A percentile compares a stretch with the other conserved stretches of the same genome.
Conservation (phyloP, 1,140 invertebrate species). For the Caenorhabditis remanei region DNA sequence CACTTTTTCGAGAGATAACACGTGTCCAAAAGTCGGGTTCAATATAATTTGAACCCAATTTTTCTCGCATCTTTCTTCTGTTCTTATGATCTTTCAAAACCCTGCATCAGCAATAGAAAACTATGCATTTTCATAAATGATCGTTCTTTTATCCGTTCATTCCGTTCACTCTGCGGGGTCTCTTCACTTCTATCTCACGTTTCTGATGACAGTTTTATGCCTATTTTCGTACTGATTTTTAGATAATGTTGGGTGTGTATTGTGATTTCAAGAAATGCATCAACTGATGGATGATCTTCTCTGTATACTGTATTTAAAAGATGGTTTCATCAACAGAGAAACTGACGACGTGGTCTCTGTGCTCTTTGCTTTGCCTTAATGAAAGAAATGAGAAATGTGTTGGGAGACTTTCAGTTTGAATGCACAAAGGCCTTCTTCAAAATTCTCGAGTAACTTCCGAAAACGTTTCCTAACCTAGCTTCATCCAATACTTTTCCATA, state of each 20-base stretch:
- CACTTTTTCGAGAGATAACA: too few relatives aligned
- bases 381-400: too few relatives aligned
- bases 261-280: background rate
- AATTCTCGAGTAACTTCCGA: too few relatives aligned
- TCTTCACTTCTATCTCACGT: background rate
- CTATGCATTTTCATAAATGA: conserved; percentile 7
- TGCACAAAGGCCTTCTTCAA: too few relatives aligned
- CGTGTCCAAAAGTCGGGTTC: background rate
- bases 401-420: too few relatives aligned
- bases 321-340: too few relatives aligned
- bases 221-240: conserved; percentile 18
- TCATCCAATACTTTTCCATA: too few relatives aligned
- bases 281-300: background rate
- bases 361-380: too few relatives aligned
- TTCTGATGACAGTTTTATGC: background rate
- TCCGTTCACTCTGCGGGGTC: conserved; percentile 1
- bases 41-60: background rate
- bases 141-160: conserved; percentile 50
- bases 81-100: conserved; percentile 38
- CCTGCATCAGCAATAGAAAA: background rate
- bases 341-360: too few relatives aligned
- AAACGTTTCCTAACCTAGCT: too few relatives aligned
- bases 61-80: background rate
- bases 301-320: too few relatives aligned
- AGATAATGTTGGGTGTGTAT: background rate